A percentile compares a stretch with the other conserved stretches of the same genome.
These are phyloP conservation scores for Drosophila multiciliata DNA, from an alignment of 2,888 invertebrate genomes.

Conservation along the genomic window DNA sequence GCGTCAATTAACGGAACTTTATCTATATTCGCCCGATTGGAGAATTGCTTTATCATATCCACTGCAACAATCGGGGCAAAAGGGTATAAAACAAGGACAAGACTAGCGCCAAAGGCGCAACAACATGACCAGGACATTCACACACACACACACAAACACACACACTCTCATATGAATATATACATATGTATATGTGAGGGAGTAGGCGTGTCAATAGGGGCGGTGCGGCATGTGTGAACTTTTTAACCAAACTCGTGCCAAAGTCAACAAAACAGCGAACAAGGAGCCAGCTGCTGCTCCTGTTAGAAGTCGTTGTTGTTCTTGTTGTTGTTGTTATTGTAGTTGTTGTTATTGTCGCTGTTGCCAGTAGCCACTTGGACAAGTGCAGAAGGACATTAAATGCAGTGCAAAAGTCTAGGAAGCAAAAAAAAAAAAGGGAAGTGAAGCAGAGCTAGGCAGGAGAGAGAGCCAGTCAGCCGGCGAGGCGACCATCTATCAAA, in stretches of 20 bases:
- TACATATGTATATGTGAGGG: slow-evolving; percentile 12
- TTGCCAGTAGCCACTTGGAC: slow-evolving; percentile 51
- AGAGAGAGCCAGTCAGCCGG: neutral
- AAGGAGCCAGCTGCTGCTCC: slow-evolving; percentile 52
- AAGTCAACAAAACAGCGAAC: slow-evolving; percentile 78
- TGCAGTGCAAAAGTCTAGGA: slow-evolving; percentile 63
- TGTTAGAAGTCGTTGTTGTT: slow-evolving; percentile 1
- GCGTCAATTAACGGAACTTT: neutral
- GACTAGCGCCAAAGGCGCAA: slow-evolving; percentile 71
- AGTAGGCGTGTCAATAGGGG: slow-evolving; percentile 7
- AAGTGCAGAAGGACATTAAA: slow-evolving; percentile 73
- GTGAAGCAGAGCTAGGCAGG: neutral
- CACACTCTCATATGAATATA: slow-evolving; percentile 1
- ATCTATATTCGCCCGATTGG: neutral
- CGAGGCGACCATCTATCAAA: slow-evolving; percentile 70
- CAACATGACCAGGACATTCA: slow-evolving; percentile 61
- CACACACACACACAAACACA: slow-evolving; percentile 24
- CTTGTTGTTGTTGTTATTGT: slow-evolving; percentile 7
- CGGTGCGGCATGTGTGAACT: slow-evolving; percentile 76
- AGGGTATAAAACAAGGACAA: slow-evolving; percentile 58
- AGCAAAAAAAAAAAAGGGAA: neutral
- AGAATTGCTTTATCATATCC: neutral
- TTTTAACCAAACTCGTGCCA: slow-evolving; percentile 78
- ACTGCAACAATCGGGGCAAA: neutral
- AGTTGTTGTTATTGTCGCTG: slow-evolving; percentile 4